Conservation (phyloP, 2,113 vertebrate genomes). For the Coptodon rendalli region DNA sequence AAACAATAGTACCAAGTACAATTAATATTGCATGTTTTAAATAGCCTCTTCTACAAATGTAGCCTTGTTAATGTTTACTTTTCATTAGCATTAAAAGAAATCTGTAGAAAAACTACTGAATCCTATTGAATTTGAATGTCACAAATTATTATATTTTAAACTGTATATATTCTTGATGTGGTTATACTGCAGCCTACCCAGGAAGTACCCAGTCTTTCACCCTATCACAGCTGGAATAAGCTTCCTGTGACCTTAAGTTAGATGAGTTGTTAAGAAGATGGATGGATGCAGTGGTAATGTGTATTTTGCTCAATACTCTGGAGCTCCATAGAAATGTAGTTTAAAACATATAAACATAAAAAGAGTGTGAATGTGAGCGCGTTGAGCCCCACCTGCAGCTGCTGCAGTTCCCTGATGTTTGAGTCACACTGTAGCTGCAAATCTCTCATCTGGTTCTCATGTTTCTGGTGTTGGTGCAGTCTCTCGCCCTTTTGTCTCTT, state of each 20-base stretch:
- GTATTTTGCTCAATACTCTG: background rate
- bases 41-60: background rate
- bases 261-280: background rate
- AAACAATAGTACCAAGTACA: background rate
- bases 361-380: background rate
- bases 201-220: background rate
- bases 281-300: background rate
- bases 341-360: background rate
- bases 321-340: background rate
- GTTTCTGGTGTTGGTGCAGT: constrained; percentile 95
- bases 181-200: background rate
- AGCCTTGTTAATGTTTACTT: background rate
- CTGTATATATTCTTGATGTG: background rate
- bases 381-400: constrained; percentile 82
- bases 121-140: background rate
- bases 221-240: background rate
- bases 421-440: constrained; percentile 96
- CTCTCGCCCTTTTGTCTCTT: constrained; percentile 97
- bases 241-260: background rate
- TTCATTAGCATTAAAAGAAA: background rate
- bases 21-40: background rate
- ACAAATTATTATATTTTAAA: background rate
- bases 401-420: constrained; percentile 93
- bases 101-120: background rate
- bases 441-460: constrained; percentile 98